Evolutionary conservation across 2,113 vertebrate species (phyloP), one percentile per base, ranked within the genome.

Genomic region (Cyphomyrus discorhynchus): DNA sequence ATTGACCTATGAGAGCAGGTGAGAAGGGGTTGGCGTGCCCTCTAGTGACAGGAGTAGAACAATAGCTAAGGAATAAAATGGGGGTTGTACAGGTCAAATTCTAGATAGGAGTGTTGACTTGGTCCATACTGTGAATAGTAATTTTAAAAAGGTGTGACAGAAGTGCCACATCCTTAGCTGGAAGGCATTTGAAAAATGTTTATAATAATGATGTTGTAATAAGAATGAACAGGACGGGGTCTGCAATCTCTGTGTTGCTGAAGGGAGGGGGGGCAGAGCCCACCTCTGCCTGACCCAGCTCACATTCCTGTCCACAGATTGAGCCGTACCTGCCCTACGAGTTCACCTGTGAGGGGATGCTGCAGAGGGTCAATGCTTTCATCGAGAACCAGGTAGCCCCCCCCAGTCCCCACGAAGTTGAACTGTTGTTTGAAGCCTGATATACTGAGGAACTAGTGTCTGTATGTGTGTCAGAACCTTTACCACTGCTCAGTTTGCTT

Each of bases 301-400:
- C 3, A 5, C 45, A 24, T 84, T 89, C 24, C 11, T 24, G 21
- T 2, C 88, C 8, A 88, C 95, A 99, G 98, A 98, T 97, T 24
- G 98, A 99, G 93, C 98, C 98, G 0, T 99, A 99, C 92, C 96
- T 99, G 95, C 98, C 98, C 0, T 99, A 98, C 0, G 98, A 99
- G 94, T 99, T 99, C 94, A 99, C 98, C 0, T 99, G 98, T 6
- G 98, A 99, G 92, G 98, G 98, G 87, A 98, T 99, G 98, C 96
- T 99, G 1, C 98, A 99, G 96, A 95, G 98, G 93, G 97, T 99
- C 95, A 98, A 99, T 0, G 98, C 97, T 0, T 99, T 99, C 94
- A 99, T 99, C 10, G 97, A 99, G 92, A 98, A 95, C 91, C 98
- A 99, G 97, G 98, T 99, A 96, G 47, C 3, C 49, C n/a, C 3